Base-by-base conservation (phyloP, 2,797 vertebrate species). In the Pangasius mekongensis region DNA sequence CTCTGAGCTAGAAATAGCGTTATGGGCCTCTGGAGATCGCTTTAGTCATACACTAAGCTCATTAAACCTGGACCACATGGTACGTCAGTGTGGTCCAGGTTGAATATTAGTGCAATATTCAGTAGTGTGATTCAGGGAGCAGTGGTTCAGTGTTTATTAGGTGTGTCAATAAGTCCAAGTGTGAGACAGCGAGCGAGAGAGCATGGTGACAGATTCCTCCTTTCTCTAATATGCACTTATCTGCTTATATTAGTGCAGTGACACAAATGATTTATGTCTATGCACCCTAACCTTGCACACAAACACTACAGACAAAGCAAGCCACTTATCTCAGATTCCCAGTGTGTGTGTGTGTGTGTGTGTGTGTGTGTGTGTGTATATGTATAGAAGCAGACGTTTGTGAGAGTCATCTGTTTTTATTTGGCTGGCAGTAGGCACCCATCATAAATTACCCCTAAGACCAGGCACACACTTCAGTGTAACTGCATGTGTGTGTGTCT, bases 171-270 rank as follows among this genome's bases (percentile, higher is more conserved):
- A 78, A 85, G 89, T 83, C 33, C 30, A 39, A 82, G 58, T 58
- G 81, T 58, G 81, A 64, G 39, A n/a, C 52, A n/a, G 81, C 49
- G 81, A 47, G 60, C 6, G 8, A n/a, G 58, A 27, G 54, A 47
- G 82, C 82, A 86, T 83, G 91, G 93, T 95, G 94, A 95, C 94
- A 94, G 94, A 95, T 94, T 93, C 92, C 93, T 93, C 89, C 93
- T 80, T 90, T 92, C 84, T 90, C 92, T 95, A 96, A 95, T 95
- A 94, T 94, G 94, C 93, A 95, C 94, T 96, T 95, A 95, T 95
- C 94, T 94, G 93, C 93, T 93, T 93, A 94, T 94, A 94, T 94
- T 94, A 94, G 93, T 92, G 93, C 93, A 94, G 93, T 95, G 95
- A 94, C 94, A 95, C 89, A 86, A 89, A 56, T 95, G 94, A 96